phyloP scores from a whole-genome alignment of 37 sponge, comb jelly and placozoan species.

The Mnemiopsis leidyi region DNA sequence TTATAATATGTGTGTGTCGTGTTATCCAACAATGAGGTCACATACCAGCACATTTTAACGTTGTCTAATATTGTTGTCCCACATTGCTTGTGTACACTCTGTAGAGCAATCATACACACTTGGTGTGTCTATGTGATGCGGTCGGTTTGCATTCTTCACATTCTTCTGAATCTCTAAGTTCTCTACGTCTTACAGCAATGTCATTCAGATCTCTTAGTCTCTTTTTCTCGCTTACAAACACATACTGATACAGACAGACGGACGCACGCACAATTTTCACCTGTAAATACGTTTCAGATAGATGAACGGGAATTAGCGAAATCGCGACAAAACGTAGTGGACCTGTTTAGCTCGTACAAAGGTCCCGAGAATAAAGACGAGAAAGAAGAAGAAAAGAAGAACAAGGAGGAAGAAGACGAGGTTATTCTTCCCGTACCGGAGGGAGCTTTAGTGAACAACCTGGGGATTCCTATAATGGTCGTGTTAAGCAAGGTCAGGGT shows the following conservation, averaged over 20 bases:
- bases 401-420: neutral
- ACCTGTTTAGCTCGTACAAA: neutral
- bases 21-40: no score
- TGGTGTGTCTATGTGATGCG: no score
- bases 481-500: neutral
- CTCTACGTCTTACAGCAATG: neutral
- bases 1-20: no score
- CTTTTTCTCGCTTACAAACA: neutral
- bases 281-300: no score
- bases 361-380: neutral
- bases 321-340: slow-evolving; percentile 6
- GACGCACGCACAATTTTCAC: no score
- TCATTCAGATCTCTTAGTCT: neutral
- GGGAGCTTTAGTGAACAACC: neutral
- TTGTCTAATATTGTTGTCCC: no score
- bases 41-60: no score
- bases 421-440: neutral
- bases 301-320: neutral
- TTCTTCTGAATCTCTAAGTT: neutral
- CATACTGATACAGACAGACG: no score
- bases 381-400: neutral
- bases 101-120: no score
- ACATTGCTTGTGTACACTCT: no score
- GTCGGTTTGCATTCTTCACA: neutral
- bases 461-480: neutral